A percentile compares a stretch with the other conserved stretches of the same genome.
Conservation (phyloP, 2,113 vertebrate genomes). For the Tenebrosternarchus preto region DNA sequence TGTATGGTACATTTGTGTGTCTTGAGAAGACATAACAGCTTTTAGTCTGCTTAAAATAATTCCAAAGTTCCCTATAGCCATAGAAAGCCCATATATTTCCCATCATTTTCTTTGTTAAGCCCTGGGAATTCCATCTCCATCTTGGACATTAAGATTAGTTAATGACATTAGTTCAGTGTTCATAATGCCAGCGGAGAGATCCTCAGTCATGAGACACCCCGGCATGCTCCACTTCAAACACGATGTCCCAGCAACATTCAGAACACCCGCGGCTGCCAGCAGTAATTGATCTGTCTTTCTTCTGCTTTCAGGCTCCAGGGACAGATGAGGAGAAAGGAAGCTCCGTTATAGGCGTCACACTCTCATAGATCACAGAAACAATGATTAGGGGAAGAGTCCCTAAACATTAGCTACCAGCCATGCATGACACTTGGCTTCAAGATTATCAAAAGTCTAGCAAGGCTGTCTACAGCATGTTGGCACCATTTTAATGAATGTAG, state of each 20-base stretch:
- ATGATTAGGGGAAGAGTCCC: neutral
- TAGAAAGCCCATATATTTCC: neutral
- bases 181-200: slow-evolving; percentile 15
- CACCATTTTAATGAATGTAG: too few relatives aligned
- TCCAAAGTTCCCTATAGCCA: neutral
- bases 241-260: slow-evolving; percentile 42
- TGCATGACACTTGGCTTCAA: neutral
- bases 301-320: slow-evolving; percentile 33
- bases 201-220: slow-evolving; percentile 28
- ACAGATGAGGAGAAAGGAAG: slow-evolving; percentile 32
- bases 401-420: neutral
- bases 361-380: neutral
- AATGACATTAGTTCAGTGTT: slow-evolving; percentile 21
- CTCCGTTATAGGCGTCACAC: slow-evolving; percentile 1
- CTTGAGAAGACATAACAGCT: neutral
- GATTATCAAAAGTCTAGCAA: neutral
- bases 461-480: too few relatives aligned
- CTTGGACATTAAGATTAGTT: slow-evolving; percentile 13
- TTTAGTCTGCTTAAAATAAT: neutral
- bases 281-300: slow-evolving; percentile 51
- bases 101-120: slow-evolving; percentile 3
- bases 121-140: slow-evolving; percentile 16
- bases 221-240: slow-evolving; percentile 45
- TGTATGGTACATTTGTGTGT: neutral
- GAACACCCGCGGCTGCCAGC: slow-evolving; percentile 34